Evolutionary conservation across 1,140 invertebrate genomes (phyloP).

Genomic region (Macrosteles quadrilineatus): DNA sequence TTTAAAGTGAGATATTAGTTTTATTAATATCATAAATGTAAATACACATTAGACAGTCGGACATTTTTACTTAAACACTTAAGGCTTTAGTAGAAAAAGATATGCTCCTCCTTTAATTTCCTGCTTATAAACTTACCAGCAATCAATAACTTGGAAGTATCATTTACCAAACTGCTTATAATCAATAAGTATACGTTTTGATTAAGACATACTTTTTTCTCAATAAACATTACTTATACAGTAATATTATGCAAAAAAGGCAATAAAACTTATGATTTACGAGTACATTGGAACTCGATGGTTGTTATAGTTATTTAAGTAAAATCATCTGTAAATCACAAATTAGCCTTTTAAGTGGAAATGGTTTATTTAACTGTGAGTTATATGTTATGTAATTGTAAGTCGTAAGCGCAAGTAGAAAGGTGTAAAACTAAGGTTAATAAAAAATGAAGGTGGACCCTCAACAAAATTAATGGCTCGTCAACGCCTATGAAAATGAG

Average conservation of each 20-base stretch:
- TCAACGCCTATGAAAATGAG: no score
- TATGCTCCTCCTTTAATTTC: background rate
- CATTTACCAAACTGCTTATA: background rate
- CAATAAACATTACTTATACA: background rate
- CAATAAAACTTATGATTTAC: no score
- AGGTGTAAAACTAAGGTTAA: no score
- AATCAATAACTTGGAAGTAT: background rate
- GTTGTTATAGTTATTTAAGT: no score
- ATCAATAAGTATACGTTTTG: background rate
- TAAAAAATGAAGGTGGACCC: no score
- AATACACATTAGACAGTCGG: conserved; percentile 1
- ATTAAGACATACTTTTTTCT: background rate
- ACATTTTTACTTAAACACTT: conserved; percentile 14
- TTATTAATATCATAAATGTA: background rate
- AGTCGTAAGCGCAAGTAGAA: no score
- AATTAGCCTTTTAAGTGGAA: no score
- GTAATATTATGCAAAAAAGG: background rate
- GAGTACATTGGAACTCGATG: no score
- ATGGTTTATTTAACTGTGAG: no score
- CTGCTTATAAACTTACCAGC: background rate
- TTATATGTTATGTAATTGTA: no score
- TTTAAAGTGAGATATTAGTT: background rate
- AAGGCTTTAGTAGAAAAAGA: background rate
- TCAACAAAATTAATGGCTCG: no score
- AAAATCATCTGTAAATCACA: no score